phyloP scores from a whole-genome alignment of 2,113 vertebrate genomes.

The Meles meles region DNA sequence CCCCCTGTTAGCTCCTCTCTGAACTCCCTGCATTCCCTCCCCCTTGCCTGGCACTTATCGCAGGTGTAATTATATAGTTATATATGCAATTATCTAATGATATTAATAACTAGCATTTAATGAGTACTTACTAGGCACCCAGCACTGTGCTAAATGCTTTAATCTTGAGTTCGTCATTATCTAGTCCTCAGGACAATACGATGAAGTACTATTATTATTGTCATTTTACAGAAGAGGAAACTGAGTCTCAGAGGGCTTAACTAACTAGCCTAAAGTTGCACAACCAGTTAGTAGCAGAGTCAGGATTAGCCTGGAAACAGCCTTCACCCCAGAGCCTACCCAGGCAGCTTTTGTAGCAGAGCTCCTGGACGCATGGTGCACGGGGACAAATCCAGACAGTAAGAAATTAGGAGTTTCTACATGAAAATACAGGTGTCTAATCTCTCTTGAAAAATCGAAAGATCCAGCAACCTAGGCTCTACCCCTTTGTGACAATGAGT shows the following conservation, averaged over 20 bases:
- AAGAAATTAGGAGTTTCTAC: neutral
- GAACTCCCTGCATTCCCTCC: neutral
- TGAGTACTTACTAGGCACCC: neutral
- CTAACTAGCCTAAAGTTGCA: neutral
- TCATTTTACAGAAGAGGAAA: slow-evolving; percentile 40
- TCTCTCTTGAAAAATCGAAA: neutral
- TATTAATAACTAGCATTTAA: slow-evolving; percentile 46
- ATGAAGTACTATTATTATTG: neutral
- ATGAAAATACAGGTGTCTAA: neutral
- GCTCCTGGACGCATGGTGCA: accelerated
- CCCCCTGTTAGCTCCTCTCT: neutral
- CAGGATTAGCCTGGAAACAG: neutral
- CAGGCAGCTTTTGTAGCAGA: neutral
- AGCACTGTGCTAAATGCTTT: neutral
- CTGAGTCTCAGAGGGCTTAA: neutral
- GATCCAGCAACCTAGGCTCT: neutral
- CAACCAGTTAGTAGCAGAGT: neutral
- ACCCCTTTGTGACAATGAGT: accelerated
- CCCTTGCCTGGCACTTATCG: neutral
- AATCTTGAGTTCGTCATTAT: neutral
- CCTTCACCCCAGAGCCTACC: neutral
- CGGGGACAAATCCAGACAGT: neutral
- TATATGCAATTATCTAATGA: slow-evolving; percentile 46
- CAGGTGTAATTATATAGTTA: slow-evolving; percentile 31
- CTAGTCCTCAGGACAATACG: neutral